Evolutionary conservation across 64 coral and sea anemone genomes (phyloP).

Genomic region (Platygyra sinensis): DNA sequence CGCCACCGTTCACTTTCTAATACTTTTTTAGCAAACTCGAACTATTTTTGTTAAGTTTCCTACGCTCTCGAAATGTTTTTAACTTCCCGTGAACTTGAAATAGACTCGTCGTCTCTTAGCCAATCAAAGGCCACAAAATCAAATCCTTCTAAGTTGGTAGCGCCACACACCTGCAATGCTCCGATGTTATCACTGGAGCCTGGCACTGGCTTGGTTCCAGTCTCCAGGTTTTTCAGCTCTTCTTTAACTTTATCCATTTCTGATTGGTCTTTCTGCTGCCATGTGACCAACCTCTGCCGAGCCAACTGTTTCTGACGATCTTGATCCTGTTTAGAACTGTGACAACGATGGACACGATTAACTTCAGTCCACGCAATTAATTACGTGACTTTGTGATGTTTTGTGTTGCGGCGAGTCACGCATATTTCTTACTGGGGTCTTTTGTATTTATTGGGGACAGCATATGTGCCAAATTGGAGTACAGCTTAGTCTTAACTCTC

Average conservation of each 20-base stretch:
- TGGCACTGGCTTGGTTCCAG: not conserved
- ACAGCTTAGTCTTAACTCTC: no score
- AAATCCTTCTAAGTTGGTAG: not conserved
- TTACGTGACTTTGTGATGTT: not conserved
- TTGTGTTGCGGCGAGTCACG: not conserved
- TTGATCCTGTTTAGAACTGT: constrained; percentile 72
- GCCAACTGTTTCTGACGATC: constrained; percentile 79
- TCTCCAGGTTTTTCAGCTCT: constrained; percentile 63
- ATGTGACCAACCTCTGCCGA: constrained; percentile 69
- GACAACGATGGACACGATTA: not conserved
- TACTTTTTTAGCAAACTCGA: no score
- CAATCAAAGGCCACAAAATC: not conserved
- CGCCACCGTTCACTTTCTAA: no score
- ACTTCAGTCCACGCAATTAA: not conserved
- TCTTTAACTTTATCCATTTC: constrained; percentile 75
- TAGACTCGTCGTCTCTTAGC: no score
- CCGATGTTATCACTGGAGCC: constrained; percentile 47
- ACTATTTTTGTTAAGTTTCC: no score
- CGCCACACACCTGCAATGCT: constrained; percentile 65
- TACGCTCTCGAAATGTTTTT: no score
- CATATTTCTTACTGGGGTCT: not conserved
- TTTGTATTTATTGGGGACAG: no score
- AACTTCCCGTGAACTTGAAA: no score
- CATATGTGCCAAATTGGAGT: no score
- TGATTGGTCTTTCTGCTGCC: constrained; percentile 72